phyloP scores from a whole-genome alignment of 30 jellyfish, hydroid and myxozoan genomes.

The Pseudorhiza aurosa region DNA sequence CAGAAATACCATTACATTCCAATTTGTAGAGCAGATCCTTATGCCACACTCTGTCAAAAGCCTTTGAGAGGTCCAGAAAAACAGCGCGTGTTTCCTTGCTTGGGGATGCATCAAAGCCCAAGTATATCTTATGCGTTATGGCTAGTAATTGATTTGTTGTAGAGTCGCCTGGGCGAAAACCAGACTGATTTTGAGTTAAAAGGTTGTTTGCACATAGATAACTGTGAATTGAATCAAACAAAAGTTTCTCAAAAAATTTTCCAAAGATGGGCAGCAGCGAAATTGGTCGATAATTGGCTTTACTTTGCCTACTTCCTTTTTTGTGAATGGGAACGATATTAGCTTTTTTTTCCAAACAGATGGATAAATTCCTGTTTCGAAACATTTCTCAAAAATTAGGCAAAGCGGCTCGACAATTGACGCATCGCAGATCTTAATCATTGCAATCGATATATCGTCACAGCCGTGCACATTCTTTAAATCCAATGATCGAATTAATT shows the following conservation, averaged over 20 bases:
- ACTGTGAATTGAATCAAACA: slow-evolving; percentile 29
- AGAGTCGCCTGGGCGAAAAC: slow-evolving; percentile 58
- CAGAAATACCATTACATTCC: slow-evolving; percentile 7
- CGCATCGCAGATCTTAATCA: slow-evolving; percentile 27
- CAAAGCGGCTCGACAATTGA: slow-evolving; percentile 43
- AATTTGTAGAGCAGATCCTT: slow-evolving; percentile 38
- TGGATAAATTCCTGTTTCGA: slow-evolving; percentile 36
- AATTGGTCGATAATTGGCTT: slow-evolving; percentile 41
- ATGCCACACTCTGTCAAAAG: slow-evolving; percentile 55
- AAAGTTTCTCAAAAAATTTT: slow-evolving; percentile 51
- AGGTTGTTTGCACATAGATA: slow-evolving; percentile 21
- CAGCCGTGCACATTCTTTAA: slow-evolving; percentile 68
- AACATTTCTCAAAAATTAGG: slow-evolving; percentile 10
- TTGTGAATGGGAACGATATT: slow-evolving; percentile 51
- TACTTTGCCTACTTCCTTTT: not conserved
- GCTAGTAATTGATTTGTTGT: slow-evolving; percentile 26
- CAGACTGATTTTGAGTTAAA: slow-evolving; percentile 41
- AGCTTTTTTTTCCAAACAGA: slow-evolving; percentile 15
- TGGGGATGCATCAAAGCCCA: slow-evolving; percentile 55
- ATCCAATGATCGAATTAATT: slow-evolving; percentile 40
- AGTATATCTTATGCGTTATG: slow-evolving; percentile 35
- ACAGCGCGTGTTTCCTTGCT: slow-evolving; percentile 54
- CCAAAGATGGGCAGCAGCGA: slow-evolving; percentile 43
- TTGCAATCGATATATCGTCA: slow-evolving; percentile 41
- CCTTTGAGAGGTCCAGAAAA: slow-evolving; percentile 56